These are phyloP conservation scores for Keiferia lycopersicella DNA, from an alignment of 2,888 invertebrate genomes.

Conservation along the genomic window DNA sequence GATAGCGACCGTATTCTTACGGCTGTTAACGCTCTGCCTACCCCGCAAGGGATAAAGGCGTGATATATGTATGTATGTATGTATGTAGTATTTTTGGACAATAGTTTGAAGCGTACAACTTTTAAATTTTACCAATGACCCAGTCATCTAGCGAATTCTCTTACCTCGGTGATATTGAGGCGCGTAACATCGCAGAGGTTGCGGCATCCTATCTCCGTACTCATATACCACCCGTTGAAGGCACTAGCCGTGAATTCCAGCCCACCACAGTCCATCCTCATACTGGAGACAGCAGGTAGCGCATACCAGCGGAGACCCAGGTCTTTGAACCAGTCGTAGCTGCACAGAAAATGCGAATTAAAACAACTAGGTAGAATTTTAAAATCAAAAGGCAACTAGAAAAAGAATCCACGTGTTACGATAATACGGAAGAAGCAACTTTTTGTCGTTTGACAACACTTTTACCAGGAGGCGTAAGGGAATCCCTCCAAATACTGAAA, in stretches of 20 bases:
- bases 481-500: too few relatives aligned
- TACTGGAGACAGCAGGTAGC: conserved; percentile 92
- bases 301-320: conserved; percentile 95
- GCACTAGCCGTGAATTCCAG: conserved; percentile 95
- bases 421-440: background rate
- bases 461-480: too few relatives aligned
- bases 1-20: too few relatives aligned
- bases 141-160: too few relatives aligned
- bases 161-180: conserved; percentile 92
- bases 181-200: conserved; percentile 93
- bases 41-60: too few relatives aligned
- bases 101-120: too few relatives aligned
- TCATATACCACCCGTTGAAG: conserved; percentile 99
- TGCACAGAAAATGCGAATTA: conserved; percentile 51
- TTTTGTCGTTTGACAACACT: too few relatives aligned
- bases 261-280: conserved; percentile 97
- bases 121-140: too few relatives aligned
- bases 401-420: background rate
- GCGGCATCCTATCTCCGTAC: conserved; percentile 96
- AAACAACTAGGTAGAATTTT: background rate
- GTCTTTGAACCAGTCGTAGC: conserved; percentile 94
- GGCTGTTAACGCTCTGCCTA: too few relatives aligned
- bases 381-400: background rate
- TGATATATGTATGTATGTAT: too few relatives aligned
- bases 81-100: too few relatives aligned